Evolutionary conservation across 2,797 vertebrate species (phyloP).

Genomic region (Cheirogaleus major): DNA sequence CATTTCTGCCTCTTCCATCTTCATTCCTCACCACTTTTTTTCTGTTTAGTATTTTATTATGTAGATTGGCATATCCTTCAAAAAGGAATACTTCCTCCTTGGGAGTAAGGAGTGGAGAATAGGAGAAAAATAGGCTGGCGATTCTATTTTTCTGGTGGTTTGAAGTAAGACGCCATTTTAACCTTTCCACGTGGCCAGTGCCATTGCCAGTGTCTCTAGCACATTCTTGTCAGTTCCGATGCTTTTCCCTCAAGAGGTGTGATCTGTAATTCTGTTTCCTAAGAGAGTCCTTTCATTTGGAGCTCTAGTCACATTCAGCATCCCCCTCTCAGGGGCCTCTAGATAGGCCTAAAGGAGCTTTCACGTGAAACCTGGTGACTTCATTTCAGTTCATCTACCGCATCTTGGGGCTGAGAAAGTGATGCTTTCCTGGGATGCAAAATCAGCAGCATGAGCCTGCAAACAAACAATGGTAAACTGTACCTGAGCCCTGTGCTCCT

Average conservation of each 20-base stretch:
- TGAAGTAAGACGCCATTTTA: not conserved
- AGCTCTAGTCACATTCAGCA: not conserved
- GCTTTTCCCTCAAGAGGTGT: not conserved
- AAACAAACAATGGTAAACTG: not conserved
- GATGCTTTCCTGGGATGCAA: not conserved
- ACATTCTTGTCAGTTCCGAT: not conserved
- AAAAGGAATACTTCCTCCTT: not conserved
- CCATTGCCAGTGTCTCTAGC: not conserved
- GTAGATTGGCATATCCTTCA: not conserved
- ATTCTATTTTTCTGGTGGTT: not conserved
- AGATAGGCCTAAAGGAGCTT: not conserved
- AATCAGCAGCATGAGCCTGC: not conserved
- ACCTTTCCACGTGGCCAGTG: not conserved
- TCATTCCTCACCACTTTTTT: not conserved
- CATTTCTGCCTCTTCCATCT: slow-evolving; percentile 3
- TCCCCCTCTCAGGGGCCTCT: not conserved
- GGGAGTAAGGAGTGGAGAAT: accelerated
- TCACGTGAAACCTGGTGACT: not conserved
- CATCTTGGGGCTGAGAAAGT: not conserved
- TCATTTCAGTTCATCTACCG: not conserved
- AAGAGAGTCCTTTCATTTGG: not conserved
- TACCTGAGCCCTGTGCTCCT: not conserved
- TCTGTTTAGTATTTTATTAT: not conserved
- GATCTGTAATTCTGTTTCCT: not conserved
- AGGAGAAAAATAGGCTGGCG: not conserved